Percentiles rank a stretch among this genome's conserved stretches.
These are phyloP conservation scores for Hafferia zeledoni DNA, from an alignment of 2,797 vertebrate genomes.

Conservation along the genomic window DNA sequence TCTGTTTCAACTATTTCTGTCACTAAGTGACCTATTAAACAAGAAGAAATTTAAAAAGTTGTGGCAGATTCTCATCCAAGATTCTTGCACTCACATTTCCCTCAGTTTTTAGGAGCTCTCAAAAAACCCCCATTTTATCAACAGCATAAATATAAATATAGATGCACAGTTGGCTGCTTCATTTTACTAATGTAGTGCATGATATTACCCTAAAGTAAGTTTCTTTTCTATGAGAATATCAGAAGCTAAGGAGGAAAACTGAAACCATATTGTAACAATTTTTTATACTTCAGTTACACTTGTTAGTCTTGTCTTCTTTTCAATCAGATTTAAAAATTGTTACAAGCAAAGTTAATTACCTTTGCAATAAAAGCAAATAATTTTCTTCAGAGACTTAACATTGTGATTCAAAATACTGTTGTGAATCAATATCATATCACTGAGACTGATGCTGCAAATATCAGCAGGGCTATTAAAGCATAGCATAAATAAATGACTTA, in stretches of 20 bases:
- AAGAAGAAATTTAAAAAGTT: not conserved
- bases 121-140: not conserved
- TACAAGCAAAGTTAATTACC: slow-evolving; percentile 22
- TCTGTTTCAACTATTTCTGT: not conserved
- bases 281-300: not conserved
- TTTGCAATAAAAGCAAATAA: slow-evolving; percentile 12
- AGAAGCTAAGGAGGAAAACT: not conserved
- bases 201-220: not conserved
- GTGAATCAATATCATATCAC: not conserved
- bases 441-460: slow-evolving; percentile 17
- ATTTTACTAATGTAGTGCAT: not conserved
- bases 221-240: not conserved
- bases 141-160: not conserved
- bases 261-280: not conserved
- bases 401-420: slow-evolving; percentile 13
- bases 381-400: slow-evolving; percentile 17
- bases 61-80: not conserved
- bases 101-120: not conserved
- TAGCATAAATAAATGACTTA: slow-evolving; percentile 25
- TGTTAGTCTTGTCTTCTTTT: not conserved
- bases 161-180: not conserved
- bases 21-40: not conserved
- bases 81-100: not conserved
- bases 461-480: slow-evolving; percentile 13
- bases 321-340: slow-evolving; percentile 4